A percentile compares a stretch with the other conserved stretches of the same genome.
These are phyloP conservation scores for Lepus oiostolus DNA, from an alignment of 2,797 vertebrate species.

Conservation along the genomic window DNA sequence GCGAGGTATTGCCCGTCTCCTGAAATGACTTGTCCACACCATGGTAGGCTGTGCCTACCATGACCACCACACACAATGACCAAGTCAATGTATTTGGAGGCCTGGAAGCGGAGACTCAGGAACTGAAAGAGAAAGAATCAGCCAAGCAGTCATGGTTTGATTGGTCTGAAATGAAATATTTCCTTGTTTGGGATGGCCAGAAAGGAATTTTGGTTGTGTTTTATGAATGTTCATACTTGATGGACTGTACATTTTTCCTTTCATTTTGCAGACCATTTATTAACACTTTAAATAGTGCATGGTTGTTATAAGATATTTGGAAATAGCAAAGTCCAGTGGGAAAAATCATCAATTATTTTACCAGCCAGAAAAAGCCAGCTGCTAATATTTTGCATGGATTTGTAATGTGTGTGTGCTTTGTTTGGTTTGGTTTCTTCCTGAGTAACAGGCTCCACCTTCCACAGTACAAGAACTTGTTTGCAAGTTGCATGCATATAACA, in stretches of 20 bases:
- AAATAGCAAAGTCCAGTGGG: slow-evolving; percentile 1
- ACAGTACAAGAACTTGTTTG: not conserved
- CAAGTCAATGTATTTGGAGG: not conserved
- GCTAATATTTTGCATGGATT: slow-evolving; percentile 6
- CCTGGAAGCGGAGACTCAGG: not conserved
- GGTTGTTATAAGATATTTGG: slow-evolving; percentile 48
- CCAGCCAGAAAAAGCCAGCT: not conserved
- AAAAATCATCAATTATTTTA: not conserved
- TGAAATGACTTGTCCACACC: not conserved
- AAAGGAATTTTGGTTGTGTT: slow-evolving; percentile 19
- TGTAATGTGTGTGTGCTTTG: not conserved
- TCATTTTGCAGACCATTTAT: not conserved
- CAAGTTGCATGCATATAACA: not conserved
- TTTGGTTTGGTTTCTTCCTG: slow-evolving; percentile 35
- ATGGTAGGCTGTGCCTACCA: not conserved
- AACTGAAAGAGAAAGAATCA: not conserved
- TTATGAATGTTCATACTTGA: not conserved
- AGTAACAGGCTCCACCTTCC: not conserved
- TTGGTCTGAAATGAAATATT: not conserved
- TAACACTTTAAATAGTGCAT: not conserved
- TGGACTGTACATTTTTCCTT: not conserved
- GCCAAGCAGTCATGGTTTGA: not conserved
- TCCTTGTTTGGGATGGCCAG: not conserved
- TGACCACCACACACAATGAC: not conserved
- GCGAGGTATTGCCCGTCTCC: not conserved